These are phyloP conservation scores for Temnothorax unifasciatus DNA, from an alignment of 2,888 invertebrate genomes.

Conservation along the genomic window DNA sequence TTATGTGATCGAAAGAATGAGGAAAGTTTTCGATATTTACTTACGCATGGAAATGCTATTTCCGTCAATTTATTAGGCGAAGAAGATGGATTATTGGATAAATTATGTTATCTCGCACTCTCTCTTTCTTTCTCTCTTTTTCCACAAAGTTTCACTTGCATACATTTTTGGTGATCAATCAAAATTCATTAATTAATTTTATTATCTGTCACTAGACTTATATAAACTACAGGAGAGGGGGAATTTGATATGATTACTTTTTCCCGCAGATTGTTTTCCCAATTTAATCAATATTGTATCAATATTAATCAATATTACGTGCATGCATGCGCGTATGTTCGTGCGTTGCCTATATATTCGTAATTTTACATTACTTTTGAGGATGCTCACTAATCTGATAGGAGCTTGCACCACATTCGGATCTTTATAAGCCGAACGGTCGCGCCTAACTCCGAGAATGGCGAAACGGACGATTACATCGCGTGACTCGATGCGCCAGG, in stretches of 20 bases:
- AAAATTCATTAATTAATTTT: slow-evolving; percentile 30
- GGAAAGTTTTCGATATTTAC: slow-evolving; percentile 37
- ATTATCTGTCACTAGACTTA: not conserved
- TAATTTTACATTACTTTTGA: not conserved
- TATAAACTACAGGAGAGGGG: not conserved
- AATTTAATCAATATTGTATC: not conserved
- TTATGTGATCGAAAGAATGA: slow-evolving; percentile 22
- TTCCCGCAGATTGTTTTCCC: not conserved
- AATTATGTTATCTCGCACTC: slow-evolving; percentile 15
- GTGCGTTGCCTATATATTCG: not conserved
- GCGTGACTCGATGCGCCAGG: slow-evolving; percentile 69
- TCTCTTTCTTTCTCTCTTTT: not conserved
- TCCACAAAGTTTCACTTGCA: not conserved
- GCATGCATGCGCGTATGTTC: not conserved
- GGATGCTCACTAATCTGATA: slow-evolving; percentile 1
- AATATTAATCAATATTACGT: not conserved
- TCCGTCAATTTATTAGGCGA: slow-evolving; percentile 25
- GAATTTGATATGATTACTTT: not conserved
- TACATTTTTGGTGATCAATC: not conserved
- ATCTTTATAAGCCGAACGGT: slow-evolving; percentile 4
- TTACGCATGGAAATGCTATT: slow-evolving; percentile 18
- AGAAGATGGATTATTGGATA: slow-evolving; percentile 15
- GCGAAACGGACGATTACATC: slow-evolving; percentile 65
- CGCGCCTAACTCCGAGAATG: slow-evolving; percentile 58
- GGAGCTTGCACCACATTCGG: slow-evolving; percentile 1